These are phyloP conservation scores for Crocodylus rhombifer DNA, from an alignment of 2,797 vertebrate species.

Conservation along the genomic window DNA sequence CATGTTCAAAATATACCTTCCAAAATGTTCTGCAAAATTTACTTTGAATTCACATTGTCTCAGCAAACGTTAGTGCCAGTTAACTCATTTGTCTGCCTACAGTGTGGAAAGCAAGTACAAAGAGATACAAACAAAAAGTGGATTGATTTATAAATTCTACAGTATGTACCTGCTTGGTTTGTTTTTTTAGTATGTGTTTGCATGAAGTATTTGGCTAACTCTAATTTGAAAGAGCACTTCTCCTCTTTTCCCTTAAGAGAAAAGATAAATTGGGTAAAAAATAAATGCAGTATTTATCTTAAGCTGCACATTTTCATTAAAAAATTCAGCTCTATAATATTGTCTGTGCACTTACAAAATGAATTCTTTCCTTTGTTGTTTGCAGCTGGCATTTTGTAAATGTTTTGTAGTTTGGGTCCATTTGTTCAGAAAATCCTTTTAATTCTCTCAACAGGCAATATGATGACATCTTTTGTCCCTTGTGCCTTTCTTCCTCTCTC, in stretches of 20 bases:
- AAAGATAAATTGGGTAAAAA: background rate
- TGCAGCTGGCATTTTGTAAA: background rate
- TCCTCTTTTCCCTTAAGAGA: fast-evolving
- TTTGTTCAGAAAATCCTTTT: slow-evolving; percentile 1
- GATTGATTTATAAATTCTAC: slow-evolving; percentile 8
- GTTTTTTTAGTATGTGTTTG: fast-evolving
- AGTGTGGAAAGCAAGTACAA: slow-evolving; percentile 18
- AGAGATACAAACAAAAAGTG: background rate
- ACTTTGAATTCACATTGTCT: background rate
- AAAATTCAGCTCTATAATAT: background rate
- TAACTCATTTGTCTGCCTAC: background rate
- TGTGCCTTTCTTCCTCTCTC: background rate
- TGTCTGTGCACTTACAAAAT: background rate
- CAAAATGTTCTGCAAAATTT: slow-evolving; percentile 10
- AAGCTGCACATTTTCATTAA: background rate
- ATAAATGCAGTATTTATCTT: background rate
- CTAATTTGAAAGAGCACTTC: background rate
- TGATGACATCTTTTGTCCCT: background rate
- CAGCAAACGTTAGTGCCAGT: background rate
- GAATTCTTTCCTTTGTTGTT: background rate
- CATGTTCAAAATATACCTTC: background rate
- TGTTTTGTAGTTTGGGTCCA: background rate
- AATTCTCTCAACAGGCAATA: background rate
- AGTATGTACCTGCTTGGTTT: background rate
- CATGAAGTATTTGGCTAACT: background rate